Percentiles rank a stretch among this genome's conserved stretches.
phyloP scores from a whole-genome alignment of 2,113 vertebrate genomes.

The Mormyrus iriodes region DNA sequence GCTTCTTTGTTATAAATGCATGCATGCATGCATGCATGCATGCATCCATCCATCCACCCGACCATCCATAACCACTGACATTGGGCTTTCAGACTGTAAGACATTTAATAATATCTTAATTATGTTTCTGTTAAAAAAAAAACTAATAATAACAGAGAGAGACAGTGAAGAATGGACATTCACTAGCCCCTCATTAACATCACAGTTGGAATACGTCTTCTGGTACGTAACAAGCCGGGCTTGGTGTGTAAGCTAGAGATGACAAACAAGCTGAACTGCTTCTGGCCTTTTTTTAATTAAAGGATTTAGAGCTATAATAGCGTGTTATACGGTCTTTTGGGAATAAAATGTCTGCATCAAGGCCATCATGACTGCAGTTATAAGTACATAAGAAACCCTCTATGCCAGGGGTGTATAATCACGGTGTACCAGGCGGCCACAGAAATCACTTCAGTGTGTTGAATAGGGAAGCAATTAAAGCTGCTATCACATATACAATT shows the following conservation, averaged over 20 bases:
- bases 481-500: conserved; percentile 66
- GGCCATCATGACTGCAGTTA: conserved; percentile 42
- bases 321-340: conserved; percentile 57
- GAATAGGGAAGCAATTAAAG: conserved; percentile 66
- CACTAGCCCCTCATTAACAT: not conserved
- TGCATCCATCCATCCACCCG: not conserved
- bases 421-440: conserved; percentile 51
- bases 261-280: conserved; percentile 41
- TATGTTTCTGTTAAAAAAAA: not conserved
- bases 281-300: conserved; percentile 9
- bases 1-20: not conserved
- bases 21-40: not conserved
- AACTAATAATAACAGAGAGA: not conserved
- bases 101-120: not conserved
- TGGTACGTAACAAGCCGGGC: not conserved
- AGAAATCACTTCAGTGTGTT: conserved; percentile 57
- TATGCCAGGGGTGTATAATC: conserved; percentile 54
- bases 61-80: not conserved
- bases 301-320: not conserved
- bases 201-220: not conserved
- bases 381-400: conserved; percentile 12
- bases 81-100: not conserved
- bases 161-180: not conserved
- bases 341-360: conserved; percentile 54
- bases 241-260: conserved; percentile 34